Evolutionary conservation across 2,888 invertebrate genomes (phyloP), one percentile per base, ranked within the genome.

Genomic region (Oligia fasciuncula): DNA sequence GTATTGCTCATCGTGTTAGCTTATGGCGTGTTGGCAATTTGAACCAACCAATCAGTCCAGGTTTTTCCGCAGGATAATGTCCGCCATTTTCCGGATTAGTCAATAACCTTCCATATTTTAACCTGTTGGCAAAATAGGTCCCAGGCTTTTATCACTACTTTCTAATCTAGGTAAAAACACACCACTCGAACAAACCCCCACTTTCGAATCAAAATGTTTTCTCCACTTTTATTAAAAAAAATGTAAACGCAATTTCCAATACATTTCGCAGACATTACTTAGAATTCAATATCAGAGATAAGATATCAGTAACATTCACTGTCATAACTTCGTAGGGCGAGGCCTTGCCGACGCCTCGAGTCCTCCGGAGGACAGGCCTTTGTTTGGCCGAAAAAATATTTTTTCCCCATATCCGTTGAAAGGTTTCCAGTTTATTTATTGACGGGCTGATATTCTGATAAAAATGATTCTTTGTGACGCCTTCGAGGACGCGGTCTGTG

Each of bases 351-450:
- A 80, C 77, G 81, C 80, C 75, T 77, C 43, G 63, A 80, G 81
- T 81, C 81, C 79, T 79, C 54, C 66, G 57, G 54, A 65, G 76
- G 70, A 85, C 78, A 81, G 73, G 35, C 78, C 73, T 87, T 91
- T 91, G 89, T 91, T 90, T 88, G 90, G 82, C 29, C 75, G 35
- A 80, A 85, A 81, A 89, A 87, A 88, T 82, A 84, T 88, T 86
- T 62, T 87, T 89, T 85, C 78, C 60, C 73, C 80, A 76, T 85
- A 80, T 80, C 70, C 80, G 81, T 73, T 86, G 88, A 91, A 90
- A 90, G 90, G 89, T 89, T 90, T 79, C 79, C 73, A 81, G 77
- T 86, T 89, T 91, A 89, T 91, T 92, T 92, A 91, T 92, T 89
- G 92, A 87, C 86, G 88, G 77, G 70, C 79, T 84, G 90, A 71